Base-by-base conservation (phyloP, 2,113 vertebrate species). In the Petrocephalus microphthalmus region DNA sequence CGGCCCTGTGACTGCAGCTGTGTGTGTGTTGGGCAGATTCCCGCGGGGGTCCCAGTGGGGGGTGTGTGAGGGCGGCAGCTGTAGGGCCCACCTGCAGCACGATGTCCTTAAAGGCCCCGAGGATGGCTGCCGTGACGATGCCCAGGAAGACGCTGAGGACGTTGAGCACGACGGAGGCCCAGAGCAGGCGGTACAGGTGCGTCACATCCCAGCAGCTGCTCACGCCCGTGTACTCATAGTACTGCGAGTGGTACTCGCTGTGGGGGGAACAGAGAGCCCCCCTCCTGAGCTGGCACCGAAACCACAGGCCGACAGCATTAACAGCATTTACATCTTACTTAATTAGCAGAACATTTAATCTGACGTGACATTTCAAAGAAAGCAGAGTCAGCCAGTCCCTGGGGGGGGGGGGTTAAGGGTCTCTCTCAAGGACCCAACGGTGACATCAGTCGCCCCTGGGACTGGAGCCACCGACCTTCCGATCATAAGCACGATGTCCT, bases 61-160 rank as follows among this genome's bases (percentile, higher is more conserved):
- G 22, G 54, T 25, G 17, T 86, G 17, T 17, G 29, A 22, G 22
- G 56, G 54, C 13, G 13, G 86, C 96, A 78, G 71, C 71, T 78
- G 71, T 78, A 78, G 71, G 33, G 13, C 71, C 29, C 71, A 78
- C 71, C 71, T 78, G 71, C 33, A 37, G 95, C 92, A 98, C 98
- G 94, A 97, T 93, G 88, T 99, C 97, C 94, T 98, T 99, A 93
- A 98, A 99, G 0, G 97, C 98, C 85, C 98, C 98, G 7, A 99
- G 96, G 81, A 99, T 93, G 5, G 98, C 98, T 0, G 98, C 97
- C 0, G 96, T 94, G 93, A 98, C 89, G 85, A 97, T 97, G 33
- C 98, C 98, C 92, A 99, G 93, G 86, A 98, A 96, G 91, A 98
- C 87, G 0, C 95, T 95, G 0, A 97, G 54, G 47, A 97, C 93